phyloP scores from a whole-genome alignment of 2,888 invertebrate genomes.

The Seira ritae region DNA sequence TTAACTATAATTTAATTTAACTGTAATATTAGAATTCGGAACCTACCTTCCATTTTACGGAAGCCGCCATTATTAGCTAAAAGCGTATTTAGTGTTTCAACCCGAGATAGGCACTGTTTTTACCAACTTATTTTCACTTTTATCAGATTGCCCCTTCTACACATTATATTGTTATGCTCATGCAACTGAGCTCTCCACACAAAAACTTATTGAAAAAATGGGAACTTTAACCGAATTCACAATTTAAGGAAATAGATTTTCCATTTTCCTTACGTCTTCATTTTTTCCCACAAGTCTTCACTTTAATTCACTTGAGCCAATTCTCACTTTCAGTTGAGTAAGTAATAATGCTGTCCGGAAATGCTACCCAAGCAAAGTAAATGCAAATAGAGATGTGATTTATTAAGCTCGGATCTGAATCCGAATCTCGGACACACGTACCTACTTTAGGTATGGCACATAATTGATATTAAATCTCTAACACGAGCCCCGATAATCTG shows the following conservation, averaged over 20 bases:
- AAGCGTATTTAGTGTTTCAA: constrained; percentile 36
- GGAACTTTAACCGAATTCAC: too few species aligned
- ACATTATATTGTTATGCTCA: not conserved
- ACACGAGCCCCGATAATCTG: constrained; percentile 11
- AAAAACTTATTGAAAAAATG: too few species aligned
- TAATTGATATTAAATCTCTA: not conserved
- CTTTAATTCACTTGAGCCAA: too few species aligned
- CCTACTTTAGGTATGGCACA: constrained; percentile 13
- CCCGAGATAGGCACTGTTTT: constrained; percentile 24
- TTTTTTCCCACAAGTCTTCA: too few species aligned
- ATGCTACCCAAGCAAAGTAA: too few species aligned
- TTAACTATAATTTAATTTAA: too few species aligned
- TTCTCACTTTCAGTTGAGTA: too few species aligned
- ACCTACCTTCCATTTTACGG: constrained; percentile 61
- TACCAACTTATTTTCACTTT: not conserved
- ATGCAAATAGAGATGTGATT: not conserved
- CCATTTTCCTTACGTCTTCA: not conserved
- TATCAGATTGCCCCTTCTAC: not conserved
- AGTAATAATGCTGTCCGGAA: too few species aligned
- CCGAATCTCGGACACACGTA: not conserved
- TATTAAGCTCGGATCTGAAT: too few species aligned
- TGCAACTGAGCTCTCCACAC: too few species aligned
- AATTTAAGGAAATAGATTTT: not conserved
- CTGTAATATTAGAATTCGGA: too few species aligned
- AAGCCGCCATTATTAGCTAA: constrained; percentile 47